Evolutionary conservation across 2,888 invertebrate species (phyloP).

Genomic region (Lacanobia oleracea): DNA sequence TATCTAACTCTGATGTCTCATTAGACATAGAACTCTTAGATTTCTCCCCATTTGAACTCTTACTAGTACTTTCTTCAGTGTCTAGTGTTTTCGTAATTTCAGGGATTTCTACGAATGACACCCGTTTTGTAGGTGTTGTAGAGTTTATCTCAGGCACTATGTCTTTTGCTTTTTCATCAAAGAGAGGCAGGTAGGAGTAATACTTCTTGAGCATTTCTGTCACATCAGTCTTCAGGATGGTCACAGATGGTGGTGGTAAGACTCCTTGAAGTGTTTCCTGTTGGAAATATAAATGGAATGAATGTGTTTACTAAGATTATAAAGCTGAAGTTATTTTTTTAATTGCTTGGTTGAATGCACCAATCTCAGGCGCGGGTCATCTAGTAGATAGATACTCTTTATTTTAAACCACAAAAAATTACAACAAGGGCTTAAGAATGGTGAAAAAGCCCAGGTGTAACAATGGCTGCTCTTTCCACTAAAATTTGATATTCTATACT

Average conservation of each 20-base stretch:
- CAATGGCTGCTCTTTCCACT: no score
- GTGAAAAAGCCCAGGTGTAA: no score
- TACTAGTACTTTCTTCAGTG: slow-evolving; percentile 41
- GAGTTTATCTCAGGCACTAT: slow-evolving; percentile 75
- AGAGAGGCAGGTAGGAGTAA: slow-evolving; percentile 88
- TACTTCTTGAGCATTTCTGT: slow-evolving; percentile 92
- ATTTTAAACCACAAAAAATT: no score
- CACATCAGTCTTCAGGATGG: slow-evolving; percentile 92
- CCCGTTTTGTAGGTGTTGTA: slow-evolving; percentile 83
- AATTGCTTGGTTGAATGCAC: no score
- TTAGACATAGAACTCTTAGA: slow-evolving; percentile 52
- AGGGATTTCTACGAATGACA: slow-evolving; percentile 84
- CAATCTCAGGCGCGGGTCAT: no score
- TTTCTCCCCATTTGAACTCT: slow-evolving; percentile 49
- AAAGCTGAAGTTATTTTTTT: no score
- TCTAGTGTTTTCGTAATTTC: slow-evolving; percentile 59
- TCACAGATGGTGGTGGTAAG: slow-evolving; percentile 94
- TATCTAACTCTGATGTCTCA: slow-evolving; percentile 74
- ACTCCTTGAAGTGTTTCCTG: slow-evolving; percentile 92
- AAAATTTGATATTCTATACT: no score
- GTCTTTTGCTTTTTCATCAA: slow-evolving; percentile 81
- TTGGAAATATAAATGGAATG: slow-evolving; percentile 14
- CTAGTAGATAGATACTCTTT: no score
- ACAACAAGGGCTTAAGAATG: background rate
- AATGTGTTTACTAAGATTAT: background rate